Evolutionary conservation across 2,797 vertebrate genomes (phyloP).

Genomic region (Graptemys geographica): DNA sequence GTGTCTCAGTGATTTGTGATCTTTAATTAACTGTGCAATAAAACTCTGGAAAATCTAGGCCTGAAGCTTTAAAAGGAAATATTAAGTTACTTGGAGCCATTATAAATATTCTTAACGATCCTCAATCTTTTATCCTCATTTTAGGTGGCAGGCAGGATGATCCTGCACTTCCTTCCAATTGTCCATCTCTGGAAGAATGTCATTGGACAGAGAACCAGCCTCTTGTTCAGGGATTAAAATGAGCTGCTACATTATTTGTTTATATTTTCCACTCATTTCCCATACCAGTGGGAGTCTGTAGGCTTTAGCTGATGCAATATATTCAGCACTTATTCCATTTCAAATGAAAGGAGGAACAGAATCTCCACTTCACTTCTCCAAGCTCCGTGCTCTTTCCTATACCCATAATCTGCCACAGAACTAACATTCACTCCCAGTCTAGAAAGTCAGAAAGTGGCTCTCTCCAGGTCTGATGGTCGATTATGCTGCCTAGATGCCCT

Average conservation of each 20-base stretch:
- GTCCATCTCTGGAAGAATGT: constrained; percentile 51
- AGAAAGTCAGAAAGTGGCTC: not conserved
- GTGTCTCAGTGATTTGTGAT: not conserved
- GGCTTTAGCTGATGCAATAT: constrained; percentile 43
- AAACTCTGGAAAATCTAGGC: not conserved
- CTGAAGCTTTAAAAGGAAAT: constrained; percentile 49
- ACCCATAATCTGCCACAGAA: not conserved
- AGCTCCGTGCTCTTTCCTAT: not conserved
- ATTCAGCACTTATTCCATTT: constrained; percentile 39
- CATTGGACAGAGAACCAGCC: constrained; percentile 72
- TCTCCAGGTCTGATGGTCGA: not conserved
- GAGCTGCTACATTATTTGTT: constrained; percentile 69
- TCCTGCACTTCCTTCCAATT: not conserved
- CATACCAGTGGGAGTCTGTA: constrained; percentile 61
- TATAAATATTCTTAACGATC: constrained; percentile 23
- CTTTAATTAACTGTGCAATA: constrained; percentile 57
- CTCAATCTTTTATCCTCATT: constrained; percentile 47
- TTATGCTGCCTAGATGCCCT: not conserved
- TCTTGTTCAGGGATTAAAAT: constrained; percentile 63
- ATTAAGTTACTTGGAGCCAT: constrained; percentile 18
- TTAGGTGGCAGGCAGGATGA: constrained; percentile 41
- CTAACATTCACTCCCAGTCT: not conserved
- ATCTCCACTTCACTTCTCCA: not conserved
- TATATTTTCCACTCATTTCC: constrained; percentile 70
- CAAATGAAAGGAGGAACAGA: not conserved